These are phyloP conservation scores for Pyrrhia umbra DNA, from an alignment of 2,888 invertebrate species.

Conservation along the genomic window DNA sequence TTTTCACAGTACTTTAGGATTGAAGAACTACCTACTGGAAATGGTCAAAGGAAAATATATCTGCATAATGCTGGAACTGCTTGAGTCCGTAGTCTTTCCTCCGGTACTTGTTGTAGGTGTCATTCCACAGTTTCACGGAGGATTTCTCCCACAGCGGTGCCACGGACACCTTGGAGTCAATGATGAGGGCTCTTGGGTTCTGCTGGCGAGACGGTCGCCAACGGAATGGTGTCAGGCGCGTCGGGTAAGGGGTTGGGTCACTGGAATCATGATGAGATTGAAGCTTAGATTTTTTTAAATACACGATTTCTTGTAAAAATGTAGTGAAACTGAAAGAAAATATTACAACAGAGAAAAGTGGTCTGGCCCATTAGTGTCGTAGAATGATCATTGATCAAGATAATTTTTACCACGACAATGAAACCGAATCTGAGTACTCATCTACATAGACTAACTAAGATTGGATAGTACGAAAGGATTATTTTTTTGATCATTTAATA, in stretches of 20 bases:
- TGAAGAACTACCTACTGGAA: neutral
- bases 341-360: too few relatives aligned
- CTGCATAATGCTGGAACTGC: constrained; percentile 32
- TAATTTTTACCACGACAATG: too few relatives aligned
- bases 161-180: constrained; percentile 75
- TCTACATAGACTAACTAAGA: too few relatives aligned
- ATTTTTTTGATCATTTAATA: too few relatives aligned
- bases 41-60: neutral
- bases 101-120: constrained; percentile 80
- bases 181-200: constrained; percentile 81
- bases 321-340: too few relatives aligned
- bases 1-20: neutral
- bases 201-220: constrained; percentile 79
- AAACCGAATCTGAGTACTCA: too few relatives aligned
- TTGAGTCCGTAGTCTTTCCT: constrained; percentile 71
- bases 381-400: too few relatives aligned
- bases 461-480: too few relatives aligned
- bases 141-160: constrained; percentile 79
- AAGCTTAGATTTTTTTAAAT: neutral
- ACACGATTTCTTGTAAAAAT: too few relatives aligned
- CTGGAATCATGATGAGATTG: constrained; percentile 68
- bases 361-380: too few relatives aligned
- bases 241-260: constrained; percentile 80
- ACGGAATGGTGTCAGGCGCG: constrained; percentile 74
- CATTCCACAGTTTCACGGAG: constrained; percentile 80